phyloP scores from a whole-genome alignment of 1,140 invertebrate genomes.

The Hormaphis cornu region DNA sequence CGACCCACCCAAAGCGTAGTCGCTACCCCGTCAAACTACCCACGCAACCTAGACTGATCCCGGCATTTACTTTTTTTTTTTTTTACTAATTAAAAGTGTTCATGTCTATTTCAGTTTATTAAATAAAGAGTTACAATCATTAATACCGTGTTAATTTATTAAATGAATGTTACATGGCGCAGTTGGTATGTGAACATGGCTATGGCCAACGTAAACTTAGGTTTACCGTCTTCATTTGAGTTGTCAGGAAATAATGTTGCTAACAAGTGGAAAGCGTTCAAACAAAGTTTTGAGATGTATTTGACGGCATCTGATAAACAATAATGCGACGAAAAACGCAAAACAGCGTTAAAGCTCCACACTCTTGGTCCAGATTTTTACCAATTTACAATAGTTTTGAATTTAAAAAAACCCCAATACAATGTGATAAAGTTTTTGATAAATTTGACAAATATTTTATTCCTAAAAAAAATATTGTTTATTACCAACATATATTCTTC shows the following conservation, averaged over 20 bases:
- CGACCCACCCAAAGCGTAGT: no score
- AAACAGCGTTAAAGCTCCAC: background rate
- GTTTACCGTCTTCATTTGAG: background rate
- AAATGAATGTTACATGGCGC: no score
- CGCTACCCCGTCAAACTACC: no score
- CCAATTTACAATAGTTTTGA: background rate
- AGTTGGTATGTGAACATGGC: no score
- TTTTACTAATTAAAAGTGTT: no score
- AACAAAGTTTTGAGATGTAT: background rate
- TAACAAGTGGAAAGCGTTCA: background rate
- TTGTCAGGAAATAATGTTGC: background rate
- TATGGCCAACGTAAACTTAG: background rate
- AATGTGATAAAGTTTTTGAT: background rate
- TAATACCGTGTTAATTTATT: no score
- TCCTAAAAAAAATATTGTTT: conserved; percentile 40
- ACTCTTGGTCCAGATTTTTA: background rate
- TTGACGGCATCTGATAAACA: background rate
- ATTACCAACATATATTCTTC: conserved; percentile 41
- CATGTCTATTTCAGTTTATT: no score
- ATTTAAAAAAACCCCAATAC: background rate
- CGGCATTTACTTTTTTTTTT: no score
- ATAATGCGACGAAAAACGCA: background rate
- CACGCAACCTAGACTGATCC: no score
- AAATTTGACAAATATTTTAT: conserved; percentile 39
- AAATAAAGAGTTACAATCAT: no score